Base-by-base conservation (phyloP, 2,113 vertebrate genomes). In the Glareola pratincola region DNA sequence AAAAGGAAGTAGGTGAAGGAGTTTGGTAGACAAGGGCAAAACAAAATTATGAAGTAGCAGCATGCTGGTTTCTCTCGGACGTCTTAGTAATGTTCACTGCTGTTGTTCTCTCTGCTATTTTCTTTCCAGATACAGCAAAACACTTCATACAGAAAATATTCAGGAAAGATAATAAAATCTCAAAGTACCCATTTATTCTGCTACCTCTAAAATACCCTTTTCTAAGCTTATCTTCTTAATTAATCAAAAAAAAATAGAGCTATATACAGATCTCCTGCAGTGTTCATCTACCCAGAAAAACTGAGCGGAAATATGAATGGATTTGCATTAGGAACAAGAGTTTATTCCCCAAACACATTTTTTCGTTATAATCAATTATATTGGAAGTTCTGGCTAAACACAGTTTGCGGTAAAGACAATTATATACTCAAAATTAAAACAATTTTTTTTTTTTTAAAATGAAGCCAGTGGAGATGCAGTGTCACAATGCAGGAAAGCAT, bases 151-250 rank as follows among this genome's bases (percentile, higher is more conserved):
- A 45, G 48, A 71, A 84, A 94, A 82, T 53, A 76, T 9, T 92
- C 62, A 50, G 39, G 69, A 72, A 76, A 69, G 63, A 60, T 56
- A 88, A 92, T 39, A 68, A 84, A 89, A 30, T 59, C 63, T 90
- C 67, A 66, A 85, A 74, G 47, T 54, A 37, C 43, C 43, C 12
- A 4, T 80, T 95, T 90, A 68, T 88, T 86, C 78, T 94, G 30
- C 64, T 76, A 24, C 71, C 34, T 73, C 41, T 90, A 79, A 92
- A 91, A 39, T 32, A 80, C 1, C 9, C 13, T 72, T 75, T 92
- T 85, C 88, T 85, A 54, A 74, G n/a, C 37, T 78, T 51, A 92
- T 90, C 78, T 67, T 73, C 62, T 48, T 90, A 89, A 95, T 92
- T 93, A 94, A 96, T 92, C 32, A 72, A 85, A 73, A 14, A 85